These are phyloP conservation scores for Synergus laeviventris DNA, from an alignment of 2,888 invertebrate genomes.

Conservation along the genomic window DNA sequence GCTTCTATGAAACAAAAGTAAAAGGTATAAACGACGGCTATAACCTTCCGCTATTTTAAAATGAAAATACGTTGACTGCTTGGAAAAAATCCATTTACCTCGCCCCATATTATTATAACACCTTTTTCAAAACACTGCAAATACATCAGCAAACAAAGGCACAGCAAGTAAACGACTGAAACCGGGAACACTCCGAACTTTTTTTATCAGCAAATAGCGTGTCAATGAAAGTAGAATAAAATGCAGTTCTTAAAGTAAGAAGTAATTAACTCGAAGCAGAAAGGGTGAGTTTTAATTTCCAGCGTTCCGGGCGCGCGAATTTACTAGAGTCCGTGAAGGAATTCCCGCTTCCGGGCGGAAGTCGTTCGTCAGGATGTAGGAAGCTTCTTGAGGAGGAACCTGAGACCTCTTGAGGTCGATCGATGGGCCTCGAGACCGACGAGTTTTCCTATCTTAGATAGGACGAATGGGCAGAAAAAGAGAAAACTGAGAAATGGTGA, in stretches of 20 bases:
- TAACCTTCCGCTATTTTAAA: background rate
- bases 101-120: slow-evolving; percentile 2
- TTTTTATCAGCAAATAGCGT: slow-evolving; percentile 35
- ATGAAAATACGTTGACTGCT: background rate
- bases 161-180: slow-evolving; percentile 28
- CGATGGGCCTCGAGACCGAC: slow-evolving; percentile 37
- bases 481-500: slow-evolving; percentile 7
- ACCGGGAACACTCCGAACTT: slow-evolving; percentile 13
- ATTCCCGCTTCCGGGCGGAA: slow-evolving; percentile 39
- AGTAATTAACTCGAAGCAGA: slow-evolving; percentile 38
- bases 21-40: background rate
- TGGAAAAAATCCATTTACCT: slow-evolving; percentile 1
- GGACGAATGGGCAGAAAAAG: background rate
- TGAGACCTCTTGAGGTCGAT: slow-evolving; percentile 40
- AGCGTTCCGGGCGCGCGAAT: slow-evolving; percentile 39
- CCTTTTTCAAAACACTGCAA: slow-evolving; percentile 2
- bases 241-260: slow-evolving; percentile 41
- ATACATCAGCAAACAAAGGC: slow-evolving; percentile 21
- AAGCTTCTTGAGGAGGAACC: slow-evolving; percentile 40
- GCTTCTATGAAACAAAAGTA: background rate
- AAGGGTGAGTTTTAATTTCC: slow-evolving; percentile 40
- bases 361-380: slow-evolving; percentile 40
- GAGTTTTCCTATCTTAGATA: slow-evolving; percentile 28
- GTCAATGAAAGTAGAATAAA: slow-evolving; percentile 37
- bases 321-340: slow-evolving; percentile 38